phyloP scores from a whole-genome alignment of 2,888 invertebrate species.

The Sinopyrophorus schimmeli region DNA sequence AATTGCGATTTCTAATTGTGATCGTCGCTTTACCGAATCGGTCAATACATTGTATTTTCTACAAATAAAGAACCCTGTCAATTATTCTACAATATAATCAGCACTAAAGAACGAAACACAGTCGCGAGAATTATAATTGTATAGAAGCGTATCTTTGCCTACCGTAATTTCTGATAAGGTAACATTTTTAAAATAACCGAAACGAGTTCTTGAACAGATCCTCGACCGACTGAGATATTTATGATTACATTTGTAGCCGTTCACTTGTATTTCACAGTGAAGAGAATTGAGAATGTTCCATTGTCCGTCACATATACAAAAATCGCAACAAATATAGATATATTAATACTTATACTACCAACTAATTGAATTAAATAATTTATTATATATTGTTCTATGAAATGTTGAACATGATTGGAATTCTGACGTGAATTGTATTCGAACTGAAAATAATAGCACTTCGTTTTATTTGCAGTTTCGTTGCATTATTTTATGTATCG shows the following conservation, averaged over 20 bases:
- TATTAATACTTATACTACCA: too few species aligned
- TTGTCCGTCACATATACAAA: conserved; percentile 48
- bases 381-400: too few species aligned
- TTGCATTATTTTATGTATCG: too few species aligned
- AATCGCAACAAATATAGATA: too few species aligned
- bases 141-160: conserved; percentile 49
- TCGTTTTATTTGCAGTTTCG: too few species aligned
- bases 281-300: conserved; percentile 51
- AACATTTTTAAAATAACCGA: conserved; percentile 50
- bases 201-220: conserved; percentile 48
- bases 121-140: conserved; percentile 51
- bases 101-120: conserved; percentile 48
- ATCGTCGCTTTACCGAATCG: conserved; percentile 14
- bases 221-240: conserved; percentile 50
- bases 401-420: too few species aligned
- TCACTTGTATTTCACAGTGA: conserved; percentile 53
- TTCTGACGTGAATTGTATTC: too few species aligned
- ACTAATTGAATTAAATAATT: too few species aligned
- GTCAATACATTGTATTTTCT: conserved; percentile 14
- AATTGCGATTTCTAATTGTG: too few species aligned
- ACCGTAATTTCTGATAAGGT: conserved; percentile 52
- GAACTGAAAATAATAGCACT: too few species aligned
- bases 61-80: conserved; percentile 47
- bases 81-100: conserved; percentile 52
- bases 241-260: conserved; percentile 53